Base-by-base conservation (phyloP, 1,140 invertebrate genomes). In the Diprion similis region DNA sequence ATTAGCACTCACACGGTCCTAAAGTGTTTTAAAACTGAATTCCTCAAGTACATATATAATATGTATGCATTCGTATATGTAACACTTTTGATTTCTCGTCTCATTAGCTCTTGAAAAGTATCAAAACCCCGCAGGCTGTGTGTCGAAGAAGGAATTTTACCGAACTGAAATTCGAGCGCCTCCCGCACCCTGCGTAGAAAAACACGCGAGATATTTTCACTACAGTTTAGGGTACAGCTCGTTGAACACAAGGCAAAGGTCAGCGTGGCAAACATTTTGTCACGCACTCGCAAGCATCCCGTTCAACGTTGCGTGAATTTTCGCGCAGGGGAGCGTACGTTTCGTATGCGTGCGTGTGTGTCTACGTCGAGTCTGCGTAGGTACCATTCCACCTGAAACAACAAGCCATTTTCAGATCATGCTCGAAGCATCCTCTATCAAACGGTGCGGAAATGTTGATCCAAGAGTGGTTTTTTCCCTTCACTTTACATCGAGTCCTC, bases 331-430 rank as follows among this genome's bases (percentile, higher is more conserved):
- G 24, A 37, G 24, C 24, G 24, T 37, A 37, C 24, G 24, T 37
- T 37, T 37, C 24, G 24, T 37, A 37, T 37, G 6, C 24, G 24
- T 37, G 6, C 24, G 24, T 37, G 24, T 37, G 24, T 37, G 6
- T 37, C 2, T 3, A 37, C 1, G 2, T 37, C 24, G 24, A 37
- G 24, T 37, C 6, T 37, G 24, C n/a, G 51, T 17, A 17, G 11
- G 51, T 59, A 68, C 37, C 13, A 45, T 19, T 19, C 37, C 66
- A 68, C 18, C 86, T 87, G 86, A 86, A 87, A 87, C 83, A 87
- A 87, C 86, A 87, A 77, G 83, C 82, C 82, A 84, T 86, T 87
- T 86, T 84, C 86, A 84, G 83, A 86, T 86, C 84, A 81, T 59
- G 51, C 51, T 59, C 51, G 51, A 17, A 59, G 51, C 51, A 59